These are phyloP conservation scores for Zosterops pallidus DNA, from an alignment of 2,113 vertebrate species.

Conservation along the genomic window DNA sequence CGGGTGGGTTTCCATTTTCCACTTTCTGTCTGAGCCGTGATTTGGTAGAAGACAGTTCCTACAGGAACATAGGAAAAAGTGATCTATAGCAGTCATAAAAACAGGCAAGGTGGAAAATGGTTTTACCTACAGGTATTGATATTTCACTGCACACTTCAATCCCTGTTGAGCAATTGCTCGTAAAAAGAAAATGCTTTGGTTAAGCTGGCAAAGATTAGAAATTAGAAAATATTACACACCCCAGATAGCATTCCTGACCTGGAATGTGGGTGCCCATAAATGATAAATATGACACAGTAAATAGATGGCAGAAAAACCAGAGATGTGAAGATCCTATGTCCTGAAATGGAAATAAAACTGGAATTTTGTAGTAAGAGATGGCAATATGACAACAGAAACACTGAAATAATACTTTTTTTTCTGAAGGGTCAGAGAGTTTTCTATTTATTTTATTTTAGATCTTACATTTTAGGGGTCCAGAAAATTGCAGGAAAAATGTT, in stretches of 20 bases:
- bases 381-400: background rate
- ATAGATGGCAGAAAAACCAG: background rate
- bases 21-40: background rate
- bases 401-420: background rate
- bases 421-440: background rate
- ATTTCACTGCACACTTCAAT: constrained; percentile 6
- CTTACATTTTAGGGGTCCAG: background rate
- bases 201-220: background rate
- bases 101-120: background rate
- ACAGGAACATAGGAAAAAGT: background rate
- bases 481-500: background rate
- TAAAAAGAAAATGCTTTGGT: constrained; percentile 5
- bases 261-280: background rate
- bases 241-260: background rate
- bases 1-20: constrained; percentile 7
- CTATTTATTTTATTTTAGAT: background rate
- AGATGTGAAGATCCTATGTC: background rate
- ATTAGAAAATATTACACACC: background rate
- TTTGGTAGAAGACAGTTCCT: background rate
- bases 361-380: background rate
- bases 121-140: background rate
- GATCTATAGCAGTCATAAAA: background rate
- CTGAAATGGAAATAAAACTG: background rate
- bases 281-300: background rate
- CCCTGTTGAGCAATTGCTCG: background rate